Base-by-base conservation (phyloP, 2,888 invertebrate genomes). In the Caenorhabditis panamensis region DNA sequence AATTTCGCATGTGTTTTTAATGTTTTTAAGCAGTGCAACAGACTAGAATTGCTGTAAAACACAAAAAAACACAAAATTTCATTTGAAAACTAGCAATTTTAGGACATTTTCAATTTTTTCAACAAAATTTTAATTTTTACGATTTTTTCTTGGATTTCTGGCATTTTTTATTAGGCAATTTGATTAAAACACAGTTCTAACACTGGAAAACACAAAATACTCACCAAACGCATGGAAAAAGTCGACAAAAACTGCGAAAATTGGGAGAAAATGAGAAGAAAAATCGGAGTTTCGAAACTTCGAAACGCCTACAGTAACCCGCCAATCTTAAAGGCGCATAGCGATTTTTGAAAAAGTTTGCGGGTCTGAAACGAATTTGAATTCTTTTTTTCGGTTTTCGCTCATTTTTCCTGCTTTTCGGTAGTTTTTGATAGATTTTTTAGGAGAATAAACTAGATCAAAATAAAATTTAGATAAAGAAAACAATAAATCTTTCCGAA, bases 311-410 rank as follows among this genome's bases (percentile, higher is more conserved):
- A 49, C 49, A 18, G 49, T 49, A 49, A 20, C 20, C 16, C 22
- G 49, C 31, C 4, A 31, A 49, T 3, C 13, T 49, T 49, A 49
- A 49, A 49, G 49, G 49, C 49, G 49, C 49, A 49, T 49, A 47
- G 20, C 20, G 20, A 6, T 20, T 49, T 49, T 49, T 20, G 2
- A 20, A 16, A 41, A 41, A 41, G 2, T 41, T 41, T 41, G 9
- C 41, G 9, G 9, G 13, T 3, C 22, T n/a, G n/a, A n/a, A n/a
- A 20, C 20, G 18, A 49, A 20, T 49, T 49, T 49, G 8, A 44
- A 2, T 41, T 41, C 13, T 41, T 41, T 49, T 49, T 49, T 6
- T 2, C 5, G 20, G 49, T 13, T 20, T 20, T 20, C 49, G 49
- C 1, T 5, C 49, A 16, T n/a, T 6, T n/a, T n/a, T n/a, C n/a